Conservation (phyloP, 2,797 vertebrate genomes). For the Ceyx erithaca region DNA sequence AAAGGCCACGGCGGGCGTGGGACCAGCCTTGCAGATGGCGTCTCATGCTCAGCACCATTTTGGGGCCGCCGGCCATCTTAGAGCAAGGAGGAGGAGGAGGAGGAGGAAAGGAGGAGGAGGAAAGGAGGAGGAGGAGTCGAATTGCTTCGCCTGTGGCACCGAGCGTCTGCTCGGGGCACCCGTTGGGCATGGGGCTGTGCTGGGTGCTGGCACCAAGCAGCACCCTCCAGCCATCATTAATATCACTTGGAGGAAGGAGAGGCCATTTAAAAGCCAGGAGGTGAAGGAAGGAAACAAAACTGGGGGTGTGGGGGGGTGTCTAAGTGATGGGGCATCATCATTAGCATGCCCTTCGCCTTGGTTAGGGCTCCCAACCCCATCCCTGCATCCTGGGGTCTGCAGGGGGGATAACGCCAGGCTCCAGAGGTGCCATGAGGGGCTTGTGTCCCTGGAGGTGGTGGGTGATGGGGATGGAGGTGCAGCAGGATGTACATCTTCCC, state of each 20-base stretch:
- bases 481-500: neutral
- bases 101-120: neutral
- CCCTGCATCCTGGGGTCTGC: neutral
- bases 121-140: neutral
- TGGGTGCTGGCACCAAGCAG: neutral
- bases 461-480: neutral
- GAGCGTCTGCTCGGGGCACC: neutral
- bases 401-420: fast-evolving
- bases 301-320: no score
- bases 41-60: slow-evolving; percentile 47
- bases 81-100: neutral
- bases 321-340: fast-evolving
- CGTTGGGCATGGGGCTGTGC: neutral
- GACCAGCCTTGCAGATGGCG: slow-evolving; percentile 56
- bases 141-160: neutral
- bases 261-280: neutral
- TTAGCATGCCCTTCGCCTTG: fast-evolving
- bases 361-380: fast-evolving
- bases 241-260: neutral
- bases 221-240: fast-evolving
- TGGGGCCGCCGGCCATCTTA: slow-evolving; percentile 50
- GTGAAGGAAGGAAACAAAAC: neutral
- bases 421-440: fast-evolving
- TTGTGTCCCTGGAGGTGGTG: neutral
- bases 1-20: slow-evolving; percentile 59